These are phyloP conservation scores for Anastrepha obliqua DNA, from an alignment of 1,140 invertebrate genomes.

Conservation along the genomic window DNA sequence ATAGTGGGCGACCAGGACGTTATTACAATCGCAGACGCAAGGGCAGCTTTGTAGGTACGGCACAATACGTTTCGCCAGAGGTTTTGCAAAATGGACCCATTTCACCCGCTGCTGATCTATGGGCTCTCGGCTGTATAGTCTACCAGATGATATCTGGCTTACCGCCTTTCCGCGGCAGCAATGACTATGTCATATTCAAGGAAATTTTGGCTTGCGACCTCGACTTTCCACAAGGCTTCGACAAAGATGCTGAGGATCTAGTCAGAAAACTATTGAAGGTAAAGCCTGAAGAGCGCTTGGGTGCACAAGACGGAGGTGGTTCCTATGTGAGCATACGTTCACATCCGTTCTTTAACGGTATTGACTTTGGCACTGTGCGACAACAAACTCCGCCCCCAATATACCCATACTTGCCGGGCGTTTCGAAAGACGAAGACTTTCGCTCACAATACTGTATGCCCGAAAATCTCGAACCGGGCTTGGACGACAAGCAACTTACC, in stretches of 20 bases:
- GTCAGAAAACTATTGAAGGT: slow-evolving; percentile 90
- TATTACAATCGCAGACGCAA: slow-evolving; percentile 74
- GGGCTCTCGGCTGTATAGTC: slow-evolving; percentile 97
- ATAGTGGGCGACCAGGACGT: slow-evolving; percentile 50
- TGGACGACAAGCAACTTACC: slow-evolving; percentile 87
- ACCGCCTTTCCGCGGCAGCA: slow-evolving; percentile 93
- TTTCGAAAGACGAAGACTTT: slow-evolving; percentile 81
- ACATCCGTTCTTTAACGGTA: slow-evolving; percentile 89
- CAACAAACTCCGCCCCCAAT: slow-evolving; percentile 88
- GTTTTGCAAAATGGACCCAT: slow-evolving; percentile 88
- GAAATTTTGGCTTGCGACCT: slow-evolving; percentile 95
- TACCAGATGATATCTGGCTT: slow-evolving; percentile 97
- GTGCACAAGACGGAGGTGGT: slow-evolving; percentile 82
- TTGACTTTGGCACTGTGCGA: slow-evolving; percentile 89
- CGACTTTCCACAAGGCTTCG: slow-evolving; percentile 94
- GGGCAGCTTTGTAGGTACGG: slow-evolving; percentile 98
- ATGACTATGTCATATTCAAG: slow-evolving; percentile 97
- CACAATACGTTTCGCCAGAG: slow-evolving; percentile 99
- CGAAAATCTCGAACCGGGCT: slow-evolving; percentile 88
- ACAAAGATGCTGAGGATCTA: slow-evolving; percentile 87
- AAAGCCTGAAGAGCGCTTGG: slow-evolving; percentile 86
- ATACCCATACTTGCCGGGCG: slow-evolving; percentile 88
- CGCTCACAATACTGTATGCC: slow-evolving; percentile 81
- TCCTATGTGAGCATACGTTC: slow-evolving; percentile 88
- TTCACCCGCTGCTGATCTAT: slow-evolving; percentile 92